A percentile compares a stretch with the other conserved stretches of the same genome.
Conservation (phyloP, 2,888 invertebrate genomes). For the Trachelus stipa region DNA sequence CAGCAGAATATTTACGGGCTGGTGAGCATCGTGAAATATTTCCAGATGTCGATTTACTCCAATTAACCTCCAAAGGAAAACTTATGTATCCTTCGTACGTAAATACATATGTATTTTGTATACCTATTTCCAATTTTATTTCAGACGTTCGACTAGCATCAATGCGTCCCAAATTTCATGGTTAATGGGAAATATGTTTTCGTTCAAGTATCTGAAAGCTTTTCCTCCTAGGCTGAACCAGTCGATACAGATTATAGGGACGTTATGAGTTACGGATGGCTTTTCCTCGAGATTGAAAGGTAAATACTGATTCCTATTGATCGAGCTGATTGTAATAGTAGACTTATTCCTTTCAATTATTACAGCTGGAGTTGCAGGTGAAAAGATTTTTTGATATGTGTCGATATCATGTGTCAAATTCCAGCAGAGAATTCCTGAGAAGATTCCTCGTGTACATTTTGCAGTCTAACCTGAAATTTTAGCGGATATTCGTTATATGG, state of each 20-base stretch:
- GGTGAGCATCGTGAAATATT: background rate
- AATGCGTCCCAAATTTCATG: background rate
- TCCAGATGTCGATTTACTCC: background rate
- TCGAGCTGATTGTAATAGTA: background rate
- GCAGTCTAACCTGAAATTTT: background rate
- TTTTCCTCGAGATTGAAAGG: background rate
- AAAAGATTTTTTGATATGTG: background rate
- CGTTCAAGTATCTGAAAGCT: background rate
- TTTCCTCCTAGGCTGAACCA: background rate
- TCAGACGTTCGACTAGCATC: background rate
- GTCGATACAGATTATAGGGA: background rate
- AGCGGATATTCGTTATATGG: background rate
- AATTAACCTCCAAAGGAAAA: background rate
- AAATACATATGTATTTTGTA: background rate
- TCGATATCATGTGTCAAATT: background rate
- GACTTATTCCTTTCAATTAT: background rate
- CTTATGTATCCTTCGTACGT: background rate
- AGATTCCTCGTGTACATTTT: background rate
- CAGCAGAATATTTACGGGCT: background rate
- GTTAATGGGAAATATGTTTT: background rate
- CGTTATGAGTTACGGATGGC: background rate
- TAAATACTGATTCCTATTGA: background rate
- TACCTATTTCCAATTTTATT: background rate
- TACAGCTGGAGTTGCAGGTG: background rate
- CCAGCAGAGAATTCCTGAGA: no score